phyloP scores from a whole-genome alignment of 2,113 vertebrate genomes.

The Cyanocitta stelleri region DNA sequence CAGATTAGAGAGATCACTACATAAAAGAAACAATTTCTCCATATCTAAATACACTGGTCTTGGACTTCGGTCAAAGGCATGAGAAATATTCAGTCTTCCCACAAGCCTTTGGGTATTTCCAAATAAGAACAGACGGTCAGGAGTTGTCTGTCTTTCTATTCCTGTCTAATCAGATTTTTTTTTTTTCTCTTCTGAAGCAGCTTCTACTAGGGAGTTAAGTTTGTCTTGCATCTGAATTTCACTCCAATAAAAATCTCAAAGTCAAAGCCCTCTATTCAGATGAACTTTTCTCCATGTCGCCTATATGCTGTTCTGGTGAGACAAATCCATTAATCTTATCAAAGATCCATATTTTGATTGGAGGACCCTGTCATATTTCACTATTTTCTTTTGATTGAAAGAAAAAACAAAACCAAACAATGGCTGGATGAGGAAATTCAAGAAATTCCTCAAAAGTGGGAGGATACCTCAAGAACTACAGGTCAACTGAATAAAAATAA shows the following conservation, averaged over 20 bases:
- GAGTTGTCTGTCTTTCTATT: background rate
- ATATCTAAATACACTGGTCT: background rate
- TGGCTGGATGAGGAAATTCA: background rate
- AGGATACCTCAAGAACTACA: background rate
- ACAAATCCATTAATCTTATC: background rate
- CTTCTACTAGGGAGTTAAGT: background rate
- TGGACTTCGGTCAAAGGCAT: background rate
- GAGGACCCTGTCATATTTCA: background rate
- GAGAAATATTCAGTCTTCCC: background rate
- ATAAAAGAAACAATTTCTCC: background rate
- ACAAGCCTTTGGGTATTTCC: background rate
- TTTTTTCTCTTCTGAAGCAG: background rate
- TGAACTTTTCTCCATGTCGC: background rate
- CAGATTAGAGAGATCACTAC: background rate
- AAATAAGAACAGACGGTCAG: background rate
- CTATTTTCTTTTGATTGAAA: background rate
- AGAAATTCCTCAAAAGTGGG: background rate
- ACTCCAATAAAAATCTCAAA: background rate
- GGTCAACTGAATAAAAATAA: background rate
- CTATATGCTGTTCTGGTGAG: background rate
- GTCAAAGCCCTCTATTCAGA: background rate
- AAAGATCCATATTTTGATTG: background rate
- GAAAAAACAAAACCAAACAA: background rate
- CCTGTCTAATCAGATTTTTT: too few relatives aligned
- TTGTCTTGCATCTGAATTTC: background rate